Evolutionary conservation across 1,140 invertebrate genomes (phyloP).

Genomic region (Tribolium madens): DNA sequence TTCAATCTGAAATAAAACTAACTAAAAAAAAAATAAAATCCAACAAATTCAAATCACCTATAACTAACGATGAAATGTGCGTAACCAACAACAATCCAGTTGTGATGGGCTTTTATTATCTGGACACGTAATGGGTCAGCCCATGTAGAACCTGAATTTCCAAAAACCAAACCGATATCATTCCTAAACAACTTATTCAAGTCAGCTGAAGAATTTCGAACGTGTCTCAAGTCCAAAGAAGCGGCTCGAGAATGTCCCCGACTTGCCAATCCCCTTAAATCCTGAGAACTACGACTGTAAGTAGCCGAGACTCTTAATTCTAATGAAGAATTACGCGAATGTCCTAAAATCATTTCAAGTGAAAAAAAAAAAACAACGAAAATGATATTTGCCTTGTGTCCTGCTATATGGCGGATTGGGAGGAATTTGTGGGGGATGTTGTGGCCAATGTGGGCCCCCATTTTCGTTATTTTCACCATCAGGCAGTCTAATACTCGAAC

Average conservation of each 20-base stretch:
- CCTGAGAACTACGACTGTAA: conserved; percentile 66
- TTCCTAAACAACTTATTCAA: conserved; percentile 80
- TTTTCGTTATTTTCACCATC: conserved; percentile 57
- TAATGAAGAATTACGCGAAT: conserved; percentile 78
- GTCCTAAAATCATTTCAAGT: conserved; percentile 51
- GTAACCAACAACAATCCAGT: conserved; percentile 97
- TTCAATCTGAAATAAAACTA: conserved; percentile 79
- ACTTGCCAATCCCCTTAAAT: conserved; percentile 70
- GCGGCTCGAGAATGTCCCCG: conserved; percentile 85
- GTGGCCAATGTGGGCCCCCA: conserved; percentile 26
- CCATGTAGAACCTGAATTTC: conserved; percentile 77
- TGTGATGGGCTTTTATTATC: conserved; percentile 97
- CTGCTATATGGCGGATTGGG: conserved; percentile 13
- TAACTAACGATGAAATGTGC: conserved; percentile 96
- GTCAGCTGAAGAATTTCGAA: conserved; percentile 82
- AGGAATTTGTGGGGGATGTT: background rate
- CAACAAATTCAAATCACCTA: conserved; percentile 71
- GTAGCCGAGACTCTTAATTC: conserved; percentile 72
- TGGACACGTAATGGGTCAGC: conserved; percentile 88
- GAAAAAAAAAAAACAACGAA: background rate
- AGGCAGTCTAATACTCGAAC: conserved; percentile 70
- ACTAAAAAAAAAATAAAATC: too few relatives aligned
- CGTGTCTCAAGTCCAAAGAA: conserved; percentile 85
- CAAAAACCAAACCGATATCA: conserved; percentile 78
- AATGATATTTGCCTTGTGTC: conserved; percentile 47